Evolutionary conservation across 2,797 vertebrate genomes (phyloP), one percentile per base, ranked within the genome.

Genomic region (Poeciliopsis turneri): DNA sequence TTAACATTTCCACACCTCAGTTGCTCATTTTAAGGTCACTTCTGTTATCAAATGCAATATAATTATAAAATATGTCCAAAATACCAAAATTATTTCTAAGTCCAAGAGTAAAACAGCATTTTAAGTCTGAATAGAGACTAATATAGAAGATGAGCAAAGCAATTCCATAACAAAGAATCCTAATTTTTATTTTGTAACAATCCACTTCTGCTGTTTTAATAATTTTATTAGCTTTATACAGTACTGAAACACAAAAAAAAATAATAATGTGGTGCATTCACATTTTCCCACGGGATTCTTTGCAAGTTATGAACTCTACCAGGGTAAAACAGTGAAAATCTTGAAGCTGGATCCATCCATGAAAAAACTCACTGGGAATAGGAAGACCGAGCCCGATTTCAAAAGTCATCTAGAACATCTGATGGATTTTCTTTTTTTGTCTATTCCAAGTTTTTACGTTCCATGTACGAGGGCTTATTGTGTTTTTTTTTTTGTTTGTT

Each of bases 251-350:
- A 96, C 92, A 93, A 90, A 88, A 82, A 75, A 55, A 47, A 64
- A 97, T 33, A 96, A 97, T 33, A 96, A 97, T 95, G 95, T 96
- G 89, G 96, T 96, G 97, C 97, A 96, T 98, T 98, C 97, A 98
- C 97, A 98, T 97, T 98, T 97, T 96, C 96, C 97, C 95, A 93
- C 97, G 96, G 97, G 97, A 97, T 97, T 97, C 94, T 96, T 93
- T 91, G 90, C 90, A 96, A 97, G 95, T 96, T 96, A 46, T 95
- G 96, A 97, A 96, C 96, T 98, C 96, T 98, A 97, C 96, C 95
- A 96, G 97, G 96, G 96, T 96, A 92, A 95, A 97, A 97, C 94
- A 95, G 94, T 96, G 96, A 96, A 96, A 96, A 97, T 96, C 96
- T 96, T 96, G 96, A 97, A 97, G 96, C 96, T 96, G 96, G 96